Evolutionary conservation across 2,113 vertebrate genomes (phyloP).

Genomic region (Chamaea fasciata): DNA sequence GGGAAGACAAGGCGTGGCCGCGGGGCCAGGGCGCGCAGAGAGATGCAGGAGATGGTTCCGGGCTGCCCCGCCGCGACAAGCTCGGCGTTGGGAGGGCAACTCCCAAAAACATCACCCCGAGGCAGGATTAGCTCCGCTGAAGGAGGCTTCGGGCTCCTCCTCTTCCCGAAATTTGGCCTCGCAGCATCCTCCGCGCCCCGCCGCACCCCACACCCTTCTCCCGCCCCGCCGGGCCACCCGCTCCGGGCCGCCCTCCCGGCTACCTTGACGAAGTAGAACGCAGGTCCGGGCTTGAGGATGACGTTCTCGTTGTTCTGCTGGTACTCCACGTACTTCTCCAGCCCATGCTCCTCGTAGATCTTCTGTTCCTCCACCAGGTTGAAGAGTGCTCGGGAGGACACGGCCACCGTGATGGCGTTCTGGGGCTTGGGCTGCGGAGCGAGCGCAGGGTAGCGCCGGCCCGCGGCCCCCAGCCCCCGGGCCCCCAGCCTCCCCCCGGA

Average conservation of each 20-base stretch:
- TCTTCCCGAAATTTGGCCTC: background rate
- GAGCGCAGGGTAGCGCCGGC: background rate
- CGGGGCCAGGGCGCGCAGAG: too few relatives aligned
- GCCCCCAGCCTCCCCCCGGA: too few relatives aligned
- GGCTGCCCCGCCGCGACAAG: too few relatives aligned
- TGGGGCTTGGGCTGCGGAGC: constrained; percentile 84
- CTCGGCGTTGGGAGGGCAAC: background rate
- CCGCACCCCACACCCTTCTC: background rate
- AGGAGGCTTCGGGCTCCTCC: background rate
- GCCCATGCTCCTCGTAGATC: constrained; percentile 82
- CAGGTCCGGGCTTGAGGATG: constrained; percentile 82
- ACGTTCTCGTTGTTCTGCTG: constrained; percentile 83
- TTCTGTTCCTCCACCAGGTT: constrained; percentile 84
- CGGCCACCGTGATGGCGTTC: constrained; percentile 86
- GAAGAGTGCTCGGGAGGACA: constrained; percentile 91
- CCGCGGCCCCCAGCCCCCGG: background rate
- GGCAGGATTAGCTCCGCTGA: background rate
- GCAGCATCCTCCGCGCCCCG: background rate
- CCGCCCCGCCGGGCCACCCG: background rate
- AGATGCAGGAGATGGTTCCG: background rate
- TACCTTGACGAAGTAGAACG: constrained; percentile 94
- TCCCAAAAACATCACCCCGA: background rate
- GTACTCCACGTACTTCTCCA: constrained; percentile 87
- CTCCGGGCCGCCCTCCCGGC: background rate
- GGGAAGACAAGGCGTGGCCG: too few relatives aligned